phyloP scores from a whole-genome alignment of 1,140 invertebrate genomes.

The Drosophila ogumai region DNA sequence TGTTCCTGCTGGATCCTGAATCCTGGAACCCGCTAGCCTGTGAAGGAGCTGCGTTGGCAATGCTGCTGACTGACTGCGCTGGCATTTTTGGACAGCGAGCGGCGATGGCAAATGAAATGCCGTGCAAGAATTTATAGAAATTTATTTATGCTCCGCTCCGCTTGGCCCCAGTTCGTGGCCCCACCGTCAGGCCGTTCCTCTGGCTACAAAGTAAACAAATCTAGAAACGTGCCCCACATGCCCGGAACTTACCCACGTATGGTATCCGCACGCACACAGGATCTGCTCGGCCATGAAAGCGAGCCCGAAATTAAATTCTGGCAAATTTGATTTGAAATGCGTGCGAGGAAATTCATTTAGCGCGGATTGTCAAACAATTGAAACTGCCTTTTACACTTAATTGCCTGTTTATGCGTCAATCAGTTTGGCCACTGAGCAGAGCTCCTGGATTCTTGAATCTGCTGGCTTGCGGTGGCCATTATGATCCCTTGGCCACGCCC shows the following conservation, averaged over 20 bases:
- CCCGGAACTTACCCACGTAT: constrained; percentile 34
- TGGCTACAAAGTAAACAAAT: constrained; percentile 79
- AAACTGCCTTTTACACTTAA: constrained; percentile 66
- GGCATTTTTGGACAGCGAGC: constrained; percentile 72
- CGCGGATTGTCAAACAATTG: constrained; percentile 69
- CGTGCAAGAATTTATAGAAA: constrained; percentile 83
- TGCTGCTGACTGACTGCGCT: constrained; percentile 65
- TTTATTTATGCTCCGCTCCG: constrained; percentile 68
- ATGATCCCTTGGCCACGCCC: constrained; percentile 39
- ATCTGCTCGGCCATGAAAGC: constrained; percentile 69
- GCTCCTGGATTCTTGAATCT: background rate
- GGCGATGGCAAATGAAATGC: constrained; percentile 74
- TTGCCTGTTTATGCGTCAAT: constrained; percentile 81
- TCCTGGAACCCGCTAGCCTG: constrained; percentile 8
- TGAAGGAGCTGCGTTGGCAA: constrained; percentile 17
- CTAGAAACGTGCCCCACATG: constrained; percentile 69
- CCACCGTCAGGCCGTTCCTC: constrained; percentile 7
- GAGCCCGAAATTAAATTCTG: constrained; percentile 77
- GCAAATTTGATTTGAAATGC: constrained; percentile 78
- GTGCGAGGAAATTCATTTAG: constrained; percentile 78
- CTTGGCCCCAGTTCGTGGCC: background rate
- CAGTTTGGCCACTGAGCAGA: constrained; percentile 49
- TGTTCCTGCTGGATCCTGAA: constrained; percentile 22
- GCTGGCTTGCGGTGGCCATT: constrained; percentile 42
- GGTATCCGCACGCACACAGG: constrained; percentile 34